These are phyloP conservation scores for Ichneumoninae sp. DNA, from an alignment of 2,888 invertebrate species.

Conservation along the genomic window DNA sequence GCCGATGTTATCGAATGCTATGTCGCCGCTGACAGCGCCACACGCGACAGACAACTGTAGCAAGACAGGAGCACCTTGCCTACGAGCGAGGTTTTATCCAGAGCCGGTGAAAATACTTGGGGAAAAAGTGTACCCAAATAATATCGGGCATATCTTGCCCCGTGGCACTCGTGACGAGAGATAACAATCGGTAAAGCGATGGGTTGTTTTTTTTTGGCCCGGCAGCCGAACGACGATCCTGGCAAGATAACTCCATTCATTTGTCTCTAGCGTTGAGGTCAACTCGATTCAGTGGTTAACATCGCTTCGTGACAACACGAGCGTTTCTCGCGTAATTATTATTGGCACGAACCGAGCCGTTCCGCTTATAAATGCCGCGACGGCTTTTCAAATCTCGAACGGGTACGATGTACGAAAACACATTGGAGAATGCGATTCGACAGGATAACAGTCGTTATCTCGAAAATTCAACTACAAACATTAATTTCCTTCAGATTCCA, in stretches of 20 bases:
- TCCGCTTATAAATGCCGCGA: constrained; percentile 2
- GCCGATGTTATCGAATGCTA: neutral
- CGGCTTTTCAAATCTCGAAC: neutral
- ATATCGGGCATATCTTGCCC: constrained; percentile 48
- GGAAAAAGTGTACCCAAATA: constrained; percentile 26
- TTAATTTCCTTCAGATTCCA: neutral
- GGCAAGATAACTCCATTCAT: neutral
- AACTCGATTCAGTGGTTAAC: constrained; percentile 18
- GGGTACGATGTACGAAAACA: too few relatives aligned
- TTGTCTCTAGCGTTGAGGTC: constrained; percentile 7
- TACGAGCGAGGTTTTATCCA: neutral
- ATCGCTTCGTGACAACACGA: constrained; percentile 31
- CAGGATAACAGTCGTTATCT: neutral
- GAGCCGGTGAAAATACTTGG: neutral
- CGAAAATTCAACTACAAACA: neutral
- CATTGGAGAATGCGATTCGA: neutral
- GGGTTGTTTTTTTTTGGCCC: constrained; percentile 37
- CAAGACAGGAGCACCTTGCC: neutral
- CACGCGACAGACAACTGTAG: neutral
- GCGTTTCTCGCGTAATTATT: constrained; percentile 50
- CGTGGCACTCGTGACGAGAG: constrained; percentile 31
- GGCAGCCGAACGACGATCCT: constrained; percentile 1
- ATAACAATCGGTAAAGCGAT: constrained; percentile 46
- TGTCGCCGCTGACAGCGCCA: neutral
- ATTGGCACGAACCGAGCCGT: constrained; percentile 49